phyloP scores from a whole-genome alignment of 1,140 invertebrate genomes.

The Anoplolepis gracilipes region DNA sequence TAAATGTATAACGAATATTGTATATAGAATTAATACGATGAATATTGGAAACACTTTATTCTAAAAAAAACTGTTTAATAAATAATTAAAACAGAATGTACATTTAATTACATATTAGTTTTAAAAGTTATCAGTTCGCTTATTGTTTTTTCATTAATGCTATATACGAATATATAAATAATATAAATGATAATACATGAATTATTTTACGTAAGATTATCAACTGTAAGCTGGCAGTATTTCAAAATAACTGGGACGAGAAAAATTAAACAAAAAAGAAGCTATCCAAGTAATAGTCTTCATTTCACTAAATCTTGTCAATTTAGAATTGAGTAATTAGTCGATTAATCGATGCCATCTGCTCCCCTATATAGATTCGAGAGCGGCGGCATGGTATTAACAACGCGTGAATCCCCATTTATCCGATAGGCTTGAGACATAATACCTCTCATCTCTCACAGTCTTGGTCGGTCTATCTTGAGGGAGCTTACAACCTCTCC shows the following conservation, averaged over 20 bases:
- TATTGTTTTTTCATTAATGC: neutral
- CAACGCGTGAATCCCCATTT: conserved; percentile 71
- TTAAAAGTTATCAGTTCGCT: neutral
- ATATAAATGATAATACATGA: neutral
- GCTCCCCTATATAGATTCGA: conserved; percentile 50
- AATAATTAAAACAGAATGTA: conserved; percentile 12
- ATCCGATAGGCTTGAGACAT: conserved; percentile 67
- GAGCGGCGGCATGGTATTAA: conserved; percentile 65
- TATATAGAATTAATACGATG: neutral
- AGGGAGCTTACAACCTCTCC: conserved; percentile 3
- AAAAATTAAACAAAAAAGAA: neutral
- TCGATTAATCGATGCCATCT: conserved; percentile 69
- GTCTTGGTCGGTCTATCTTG: conserved; percentile 44
- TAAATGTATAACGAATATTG: conserved; percentile 7
- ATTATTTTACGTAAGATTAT: neutral
- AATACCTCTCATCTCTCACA: conserved; percentile 61
- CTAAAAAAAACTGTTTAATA: neutral
- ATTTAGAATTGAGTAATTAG: conserved; percentile 72
- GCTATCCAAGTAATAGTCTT: neutral
- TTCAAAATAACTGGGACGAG: neutral
- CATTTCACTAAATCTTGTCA: conserved; percentile 37
- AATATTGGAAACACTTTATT: neutral
- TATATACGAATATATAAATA: neutral
- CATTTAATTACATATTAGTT: neutral
- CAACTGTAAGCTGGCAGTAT: neutral